Percentiles rank a stretch among this genome's conserved stretches.
These are phyloP conservation scores for Vipera latastei DNA, from an alignment of 2,797 vertebrate species.

Conservation along the genomic window DNA sequence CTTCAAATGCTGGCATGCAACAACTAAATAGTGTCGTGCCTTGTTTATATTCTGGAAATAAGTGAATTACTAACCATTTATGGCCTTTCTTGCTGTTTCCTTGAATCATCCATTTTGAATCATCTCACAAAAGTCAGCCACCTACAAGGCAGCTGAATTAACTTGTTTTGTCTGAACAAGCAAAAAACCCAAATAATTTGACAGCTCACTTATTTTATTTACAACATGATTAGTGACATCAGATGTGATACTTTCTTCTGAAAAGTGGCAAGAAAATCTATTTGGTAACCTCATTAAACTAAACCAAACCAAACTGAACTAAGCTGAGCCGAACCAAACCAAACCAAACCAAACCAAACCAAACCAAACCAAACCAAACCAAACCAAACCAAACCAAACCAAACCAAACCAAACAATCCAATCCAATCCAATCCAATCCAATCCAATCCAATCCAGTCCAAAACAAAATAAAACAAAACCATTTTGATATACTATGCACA, in stretches of 20 bases:
- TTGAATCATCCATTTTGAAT: constrained; percentile 43
- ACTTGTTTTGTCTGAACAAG: constrained; percentile 26
- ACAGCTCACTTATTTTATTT: constrained; percentile 36
- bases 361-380: too few relatives aligned
- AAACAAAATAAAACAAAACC: not conserved
- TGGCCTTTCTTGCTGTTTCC: constrained; percentile 42
- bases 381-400: too few relatives aligned
- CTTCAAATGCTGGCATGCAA: constrained; percentile 51
- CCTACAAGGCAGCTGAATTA: constrained; percentile 42
- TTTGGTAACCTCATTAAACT: not conserved
- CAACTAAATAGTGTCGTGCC: constrained; percentile 54
- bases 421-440: too few relatives aligned
- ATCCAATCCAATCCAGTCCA: too few relatives aligned
- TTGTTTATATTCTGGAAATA: constrained; percentile 54
- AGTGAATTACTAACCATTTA: constrained; percentile 54
- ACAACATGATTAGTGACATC: constrained; percentile 17
- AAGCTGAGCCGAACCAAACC: not conserved
- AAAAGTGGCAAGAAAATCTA: constrained; percentile 24
- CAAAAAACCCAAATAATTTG: constrained; percentile 20
- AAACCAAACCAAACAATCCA: too few relatives aligned
- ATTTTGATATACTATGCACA: not conserved
- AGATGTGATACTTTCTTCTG: constrained; percentile 31
- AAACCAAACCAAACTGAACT: not conserved
- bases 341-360: too few relatives aligned
- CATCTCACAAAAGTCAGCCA: constrained; percentile 23